phyloP scores from a whole-genome alignment of 2,797 vertebrate species.

The Mionectes olivaceus region DNA sequence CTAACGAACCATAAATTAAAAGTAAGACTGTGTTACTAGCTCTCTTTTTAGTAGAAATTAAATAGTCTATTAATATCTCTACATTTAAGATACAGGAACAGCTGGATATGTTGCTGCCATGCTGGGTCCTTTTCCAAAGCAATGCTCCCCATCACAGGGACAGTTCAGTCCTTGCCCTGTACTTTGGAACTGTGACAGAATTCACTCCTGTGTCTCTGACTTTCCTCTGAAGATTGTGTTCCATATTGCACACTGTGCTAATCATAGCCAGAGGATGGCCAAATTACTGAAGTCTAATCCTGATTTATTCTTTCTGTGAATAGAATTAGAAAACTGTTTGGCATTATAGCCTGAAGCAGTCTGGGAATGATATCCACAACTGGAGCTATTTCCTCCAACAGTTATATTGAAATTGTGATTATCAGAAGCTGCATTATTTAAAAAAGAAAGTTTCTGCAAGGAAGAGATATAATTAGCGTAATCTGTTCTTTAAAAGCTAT shows the following conservation, averaged over 20 bases:
- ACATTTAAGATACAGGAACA: neutral
- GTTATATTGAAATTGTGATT: neutral
- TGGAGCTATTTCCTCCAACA: neutral
- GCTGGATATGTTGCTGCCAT: neutral
- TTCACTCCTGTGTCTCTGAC: neutral
- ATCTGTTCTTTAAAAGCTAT: constrained; percentile 26
- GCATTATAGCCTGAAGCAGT: neutral
- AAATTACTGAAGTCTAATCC: neutral
- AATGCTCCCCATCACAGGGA: neutral
- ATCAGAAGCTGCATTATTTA: constrained; percentile 17
- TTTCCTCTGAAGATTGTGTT: neutral
- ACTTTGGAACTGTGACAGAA: neutral
- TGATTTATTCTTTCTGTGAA: neutral
- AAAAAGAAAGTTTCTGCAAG: neutral
- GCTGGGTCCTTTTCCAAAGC: neutral
- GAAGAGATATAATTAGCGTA: neutral
- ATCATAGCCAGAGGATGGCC: neutral
- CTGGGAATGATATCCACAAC: neutral
- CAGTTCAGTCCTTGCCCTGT: neutral
- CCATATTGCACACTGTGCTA: neutral
- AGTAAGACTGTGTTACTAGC: constrained; percentile 54
- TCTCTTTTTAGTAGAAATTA: constrained; percentile 47
- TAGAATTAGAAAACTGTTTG: neutral
- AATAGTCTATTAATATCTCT: constrained; percentile 27
- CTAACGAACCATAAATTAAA: constrained; percentile 75